Evolutionary conservation across 1,140 invertebrate species (phyloP), one percentile per base, ranked within the genome.

Genomic region (Papilio machaon): DNA sequence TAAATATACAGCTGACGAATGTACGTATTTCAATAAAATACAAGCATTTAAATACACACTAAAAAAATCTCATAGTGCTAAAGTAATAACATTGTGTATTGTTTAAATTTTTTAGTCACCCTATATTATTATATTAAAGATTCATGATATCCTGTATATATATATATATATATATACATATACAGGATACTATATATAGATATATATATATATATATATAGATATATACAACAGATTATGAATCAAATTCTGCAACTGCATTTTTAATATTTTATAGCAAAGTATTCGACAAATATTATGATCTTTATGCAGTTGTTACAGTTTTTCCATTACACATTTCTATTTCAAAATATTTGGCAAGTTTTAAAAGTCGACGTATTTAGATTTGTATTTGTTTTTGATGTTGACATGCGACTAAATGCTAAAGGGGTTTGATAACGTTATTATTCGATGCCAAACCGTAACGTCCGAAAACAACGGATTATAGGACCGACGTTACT

Each of bases 1-100:
- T 93, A 6, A 87, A 89, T 78, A 81, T 95, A 47, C 54, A 89
- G 70, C 93, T 95, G 58, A 91, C 90, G 43, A 90, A 94, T 76
- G 92, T 95, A 85, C 94, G 91, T 89, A 80, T 76, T 6, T 75
- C 35, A 38, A 15, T 23, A 15, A 49, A 38, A 15, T 46, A 23
- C 6, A 30, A 17, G 15, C 15, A 19, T 58, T 58, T 58, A 19
- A 58, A 58, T 19, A 58, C 6, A 52, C 49, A 52, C 15, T 30
- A 30, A 30, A 30, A 30, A 30, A 30, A 2, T 30, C 47, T 30
- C 47, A 15, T 49, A 13, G 2, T 49, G 47, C 15, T 11, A 49
- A 15, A 49, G 15, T 49, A 49, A 15, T 49, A 49, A 49, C 47
- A 15, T 15, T 49, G 11, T 49, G 11, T 49, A 43, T 43, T 43